Percentiles rank a stretch among this genome's conserved stretches.
phyloP scores from a whole-genome alignment of 2,888 invertebrate genomes.

The Xestia sexstrigata region DNA sequence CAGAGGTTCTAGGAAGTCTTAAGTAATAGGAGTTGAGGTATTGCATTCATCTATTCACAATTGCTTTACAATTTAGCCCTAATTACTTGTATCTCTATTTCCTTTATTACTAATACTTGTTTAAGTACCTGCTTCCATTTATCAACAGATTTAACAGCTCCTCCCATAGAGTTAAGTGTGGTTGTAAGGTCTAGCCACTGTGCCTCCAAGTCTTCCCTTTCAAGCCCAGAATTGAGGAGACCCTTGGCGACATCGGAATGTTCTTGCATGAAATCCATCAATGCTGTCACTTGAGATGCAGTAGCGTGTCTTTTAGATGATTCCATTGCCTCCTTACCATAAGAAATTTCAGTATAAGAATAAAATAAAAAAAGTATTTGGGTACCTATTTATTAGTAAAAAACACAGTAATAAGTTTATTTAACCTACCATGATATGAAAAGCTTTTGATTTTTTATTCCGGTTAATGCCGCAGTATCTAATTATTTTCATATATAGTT shows the following conservation, averaged over 20 bases:
- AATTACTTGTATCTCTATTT: neutral
- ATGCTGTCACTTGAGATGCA: constrained; percentile 69
- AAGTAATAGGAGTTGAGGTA: neutral
- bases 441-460: neutral
- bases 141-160: constrained; percentile 71
- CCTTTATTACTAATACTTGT: neutral
- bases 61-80: neutral
- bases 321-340: constrained; percentile 60
- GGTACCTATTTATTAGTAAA: neutral
- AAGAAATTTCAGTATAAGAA: no score
- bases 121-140: constrained; percentile 72
- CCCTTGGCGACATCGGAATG: constrained; percentile 68
- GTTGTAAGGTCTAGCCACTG: constrained; percentile 69
- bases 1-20: neutral
- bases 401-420: neutral
- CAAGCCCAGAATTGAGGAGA: constrained; percentile 63
- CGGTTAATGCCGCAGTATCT: neutral
- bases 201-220: constrained; percentile 67
- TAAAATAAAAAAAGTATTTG: neutral
- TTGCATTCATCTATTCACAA: neutral
- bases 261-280: constrained; percentile 72
- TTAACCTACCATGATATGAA: constrained; percentile 20
- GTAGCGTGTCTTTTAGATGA: constrained; percentile 69
- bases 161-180: constrained; percentile 64
- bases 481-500: neutral